phyloP scores from a whole-genome alignment of 1,140 invertebrate species.

The Trachelipus rathkii region DNA sequence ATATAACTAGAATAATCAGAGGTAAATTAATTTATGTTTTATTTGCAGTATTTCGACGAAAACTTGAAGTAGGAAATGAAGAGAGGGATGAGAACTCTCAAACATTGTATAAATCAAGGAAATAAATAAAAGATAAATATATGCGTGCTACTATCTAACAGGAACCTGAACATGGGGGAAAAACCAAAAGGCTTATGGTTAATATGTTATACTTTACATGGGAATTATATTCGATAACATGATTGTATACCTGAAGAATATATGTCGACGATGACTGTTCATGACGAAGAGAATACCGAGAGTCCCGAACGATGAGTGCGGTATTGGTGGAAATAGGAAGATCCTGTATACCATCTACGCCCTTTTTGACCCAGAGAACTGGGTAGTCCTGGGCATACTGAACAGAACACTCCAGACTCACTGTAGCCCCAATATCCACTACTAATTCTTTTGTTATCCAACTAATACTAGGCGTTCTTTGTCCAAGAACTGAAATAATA shows the following conservation, averaged over 20 bases:
- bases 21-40: no score
- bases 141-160: no score
- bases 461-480: constrained; percentile 83
- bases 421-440: constrained; percentile 81
- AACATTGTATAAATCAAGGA: no score
- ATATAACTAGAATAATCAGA: no score
- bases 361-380: constrained; percentile 43
- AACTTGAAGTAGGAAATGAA: no score
- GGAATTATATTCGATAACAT: no score
- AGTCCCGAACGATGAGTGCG: constrained; percentile 76
- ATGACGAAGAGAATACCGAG: constrained; percentile 75
- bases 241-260: constrained; percentile 63
- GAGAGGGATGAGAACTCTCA: no score
- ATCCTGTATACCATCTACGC: constrained; percentile 39
- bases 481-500: constrained; percentile 56
- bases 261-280: constrained; percentile 73
- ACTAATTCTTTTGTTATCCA: constrained; percentile 87
- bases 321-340: constrained; percentile 73
- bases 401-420: constrained; percentile 81
- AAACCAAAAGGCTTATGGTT: no score
- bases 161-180: no score
- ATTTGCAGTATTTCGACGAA: no score
- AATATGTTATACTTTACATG: no score
- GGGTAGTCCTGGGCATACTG: constrained; percentile 71
- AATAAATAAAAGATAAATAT: no score